Evolutionary conservation across 2,113 vertebrate species (phyloP), one percentile per base, ranked within the genome.

Genomic region (Neogobius melanostomus): DNA sequence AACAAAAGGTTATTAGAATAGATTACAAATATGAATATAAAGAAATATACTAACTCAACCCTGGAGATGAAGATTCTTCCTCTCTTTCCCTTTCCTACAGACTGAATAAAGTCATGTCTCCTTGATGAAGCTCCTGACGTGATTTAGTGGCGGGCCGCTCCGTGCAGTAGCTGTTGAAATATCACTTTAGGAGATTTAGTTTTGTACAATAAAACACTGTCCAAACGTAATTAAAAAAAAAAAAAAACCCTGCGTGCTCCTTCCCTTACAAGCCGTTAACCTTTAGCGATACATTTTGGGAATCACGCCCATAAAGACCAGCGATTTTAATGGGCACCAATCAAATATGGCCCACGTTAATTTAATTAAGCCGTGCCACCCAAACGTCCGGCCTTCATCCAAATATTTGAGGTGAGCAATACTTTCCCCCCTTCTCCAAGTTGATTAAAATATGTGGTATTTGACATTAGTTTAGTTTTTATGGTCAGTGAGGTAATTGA

Each of bases 401-500:
- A 92, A 90, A 90, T 85, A 82, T 90, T 91, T 87, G 69, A 90
- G 85, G 68, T 83, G 79, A 83, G 85, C 89, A 83, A 89, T 89
- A 90, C 86, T 82, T 82, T 82, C 45, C 11, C 53, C 50, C 75
- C 61, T 83, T 80, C 69, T 85, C 82, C 87, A 91, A 92, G 91
- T 91, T 93, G 92, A 93, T 93, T 93, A 92, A 92, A 93, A 92
- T 93, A 92, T 91, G 88, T 79, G 86, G 88, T 93, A 92, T 91
- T 92, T 93, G 86, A 85, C 91, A 93, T 93, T 91, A 93, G 91
- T 92, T 91, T 91, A 83, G 85, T 89, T 88, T 92, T 92, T 92
- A 92, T 92, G 88, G 87, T 56, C 81, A 73, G 83, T 86, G 86
- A 88, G 85, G 89, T 93, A 89, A 93, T 91, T 92, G 83, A 88